Evolutionary conservation across 2,797 vertebrate genomes (phyloP), one percentile per base, ranked within the genome.

Genomic region (Meda fulgida): DNA sequence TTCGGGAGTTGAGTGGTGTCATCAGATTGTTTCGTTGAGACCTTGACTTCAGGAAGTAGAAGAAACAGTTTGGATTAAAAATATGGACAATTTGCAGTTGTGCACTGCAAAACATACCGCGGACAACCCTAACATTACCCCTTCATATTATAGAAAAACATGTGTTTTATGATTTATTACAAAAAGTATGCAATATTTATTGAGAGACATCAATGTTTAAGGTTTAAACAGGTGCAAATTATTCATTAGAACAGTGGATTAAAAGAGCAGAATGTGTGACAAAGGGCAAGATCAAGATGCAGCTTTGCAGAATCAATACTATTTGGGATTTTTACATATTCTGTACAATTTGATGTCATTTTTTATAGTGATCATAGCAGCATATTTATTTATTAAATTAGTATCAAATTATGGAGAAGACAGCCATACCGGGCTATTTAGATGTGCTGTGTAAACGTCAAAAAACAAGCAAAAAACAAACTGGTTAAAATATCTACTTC

Each of bases 1-100:
- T 89, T 77, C 87, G 86, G 88, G 87, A 92, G 90, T 87, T 65
- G 73, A 85, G 26, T 29, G 83, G 34, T 86, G 78, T 81, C 85
- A 72, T 75, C 53, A 38, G 40, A 81, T 51, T 71, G 80, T 75
- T 66, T 43, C 18, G 8, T 53, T 76, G 55, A 66, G 38, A 16
- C 40, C n/a, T 65, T 82, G 51, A 72, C 36, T 60, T 75, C 43
- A 76, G 26, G 63, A 81, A 26, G 40, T 43, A 40, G 21, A 66
- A 63, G 43, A 75, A 38, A 81, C 23, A 5, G 19, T 51, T 7
- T 66, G 65, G 53, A 51, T 81, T n/a, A 38, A 19, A 63, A 34
- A 23, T 31, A n/a, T 5, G 9, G 16, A 19, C 18, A 43, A 19
- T 26, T 19, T 26, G n/a, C 36, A 23, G 73, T 23, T 23, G 29